A percentile compares a stretch with the other conserved stretches of the same genome.
Evolutionary conservation across 2,797 vertebrate species (phyloP).

Genomic region (Synaphobranchus kaupii): DNA sequence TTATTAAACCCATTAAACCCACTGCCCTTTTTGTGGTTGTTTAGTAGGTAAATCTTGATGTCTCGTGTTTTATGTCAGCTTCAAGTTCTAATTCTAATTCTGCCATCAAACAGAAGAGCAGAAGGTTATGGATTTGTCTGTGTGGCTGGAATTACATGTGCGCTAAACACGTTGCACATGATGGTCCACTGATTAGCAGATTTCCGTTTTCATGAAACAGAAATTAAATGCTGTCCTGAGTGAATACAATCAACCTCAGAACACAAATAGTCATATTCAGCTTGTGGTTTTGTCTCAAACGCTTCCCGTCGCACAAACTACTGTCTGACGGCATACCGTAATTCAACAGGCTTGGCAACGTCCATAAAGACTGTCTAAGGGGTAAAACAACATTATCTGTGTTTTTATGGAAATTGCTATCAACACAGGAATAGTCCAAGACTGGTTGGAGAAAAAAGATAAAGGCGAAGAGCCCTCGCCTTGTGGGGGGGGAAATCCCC

Average conservation of each 20-base stretch:
- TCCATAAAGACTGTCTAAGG: constrained; percentile 23
- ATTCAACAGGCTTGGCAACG: background rate
- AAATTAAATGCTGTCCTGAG: background rate
- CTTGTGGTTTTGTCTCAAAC: background rate
- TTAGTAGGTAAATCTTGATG: background rate
- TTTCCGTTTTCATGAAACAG: background rate
- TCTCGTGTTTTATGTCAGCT: background rate
- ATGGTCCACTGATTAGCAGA: background rate
- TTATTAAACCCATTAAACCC: background rate
- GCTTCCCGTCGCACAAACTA: background rate
- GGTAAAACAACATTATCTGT: constrained; percentile 19
- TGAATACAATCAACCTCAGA: background rate
- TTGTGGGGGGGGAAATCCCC: background rate
- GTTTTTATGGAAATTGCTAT: constrained; percentile 2
- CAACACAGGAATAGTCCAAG: constrained; percentile 19
- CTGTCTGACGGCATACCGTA: background rate
- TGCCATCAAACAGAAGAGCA: constrained; percentile 1
- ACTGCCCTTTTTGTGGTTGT: background rate
- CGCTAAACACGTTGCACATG: constrained; percentile 7
- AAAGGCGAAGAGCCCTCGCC: background rate
- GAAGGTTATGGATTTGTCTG: background rate
- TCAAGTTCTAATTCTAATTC: background rate
- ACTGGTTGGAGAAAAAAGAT: background rate
- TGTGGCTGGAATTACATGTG: background rate
- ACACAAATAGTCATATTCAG: background rate